Evolutionary conservation across 2,113 vertebrate genomes (phyloP), one percentile per base, ranked within the genome.

Genomic region (Cinclus mexicanus): DNA sequence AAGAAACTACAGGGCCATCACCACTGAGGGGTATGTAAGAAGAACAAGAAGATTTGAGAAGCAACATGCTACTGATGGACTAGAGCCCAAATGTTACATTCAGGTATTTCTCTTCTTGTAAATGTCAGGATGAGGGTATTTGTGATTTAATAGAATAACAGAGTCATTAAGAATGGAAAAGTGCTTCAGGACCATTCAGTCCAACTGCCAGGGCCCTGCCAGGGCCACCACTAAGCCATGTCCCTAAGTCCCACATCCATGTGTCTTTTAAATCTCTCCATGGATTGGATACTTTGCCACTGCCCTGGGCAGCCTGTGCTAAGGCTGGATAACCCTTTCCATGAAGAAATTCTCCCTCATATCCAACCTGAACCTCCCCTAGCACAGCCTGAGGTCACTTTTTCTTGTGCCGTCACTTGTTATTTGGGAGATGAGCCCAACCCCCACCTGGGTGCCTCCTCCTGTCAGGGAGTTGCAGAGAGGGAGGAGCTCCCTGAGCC

Each of bases 41-140:
- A 82, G 81, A 72, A 16, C 35, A 65, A 7, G 12, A 33, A 24
- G 46, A 33, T 71, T 59, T 41, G 61, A 49, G 25, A 89, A 44
- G 23, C 39, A 79, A 75, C 3, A 3, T 65, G 47, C 16, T 63
- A 7, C 52, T 24, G 57, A 81, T 17, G 61, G 47, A n/a, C 29
- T 55, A 59, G 57, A 80, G 49, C 39, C 41, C 46, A 37, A 37
- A 65, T 18, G 12, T 35, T 49, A 9, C 22, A 47, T 35, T 61
- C 9, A 28, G 4, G 17, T 1, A 5, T 33, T 89, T 83, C 15
- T 55, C 33, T 39, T 67, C 39, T 33, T 0, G 1, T 39, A 44
- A 49, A 82, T 78, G 37, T 41, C 35, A 56, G n/a, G 35, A 75
- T 31, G 41, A 70, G 9, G 24, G 19, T 21, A 44, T 81, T 49